These are phyloP conservation scores for Drosophila kanekoi DNA, from an alignment of 2,888 invertebrate genomes.

Conservation along the genomic window DNA sequence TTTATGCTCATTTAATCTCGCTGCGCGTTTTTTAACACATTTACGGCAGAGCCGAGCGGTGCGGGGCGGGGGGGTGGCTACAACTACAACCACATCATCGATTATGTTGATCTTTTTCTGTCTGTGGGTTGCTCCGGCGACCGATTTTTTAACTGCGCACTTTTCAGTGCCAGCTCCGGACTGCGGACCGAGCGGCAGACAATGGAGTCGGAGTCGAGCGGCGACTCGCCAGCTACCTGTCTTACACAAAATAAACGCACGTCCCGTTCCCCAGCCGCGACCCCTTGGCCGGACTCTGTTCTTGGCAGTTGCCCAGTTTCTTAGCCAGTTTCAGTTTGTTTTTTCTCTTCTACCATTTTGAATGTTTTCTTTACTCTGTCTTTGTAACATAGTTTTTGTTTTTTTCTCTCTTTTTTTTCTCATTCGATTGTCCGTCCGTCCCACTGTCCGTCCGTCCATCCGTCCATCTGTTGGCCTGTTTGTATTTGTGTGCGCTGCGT, in stretches of 20 bases:
- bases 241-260: constrained; percentile 81
- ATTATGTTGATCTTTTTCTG: constrained; percentile 77
- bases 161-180: constrained; percentile 48
- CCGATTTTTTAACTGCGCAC: constrained; percentile 73
- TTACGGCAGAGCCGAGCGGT: constrained; percentile 49
- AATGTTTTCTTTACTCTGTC: constrained; percentile 57
- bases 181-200: constrained; percentile 37
- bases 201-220: constrained; percentile 63
- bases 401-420: constrained; percentile 8
- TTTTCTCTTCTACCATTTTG: constrained; percentile 50
- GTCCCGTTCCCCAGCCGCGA: constrained; percentile 32
- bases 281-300: constrained; percentile 7
- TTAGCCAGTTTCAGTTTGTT: constrained; percentile 50
- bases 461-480: constrained; percentile 51
- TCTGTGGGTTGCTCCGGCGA: constrained; percentile 52
- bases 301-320: constrained; percentile 60
- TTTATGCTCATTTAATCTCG: constrained; percentile 81
- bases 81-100: constrained; percentile 71
- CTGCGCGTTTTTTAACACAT: constrained; percentile 79
- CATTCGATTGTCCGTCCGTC: constrained; percentile 39
- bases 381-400: constrained; percentile 73
- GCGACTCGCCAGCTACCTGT: constrained; percentile 70
- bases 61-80: constrained; percentile 8
- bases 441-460: constrained; percentile 7
- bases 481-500: constrained; percentile 39